phyloP scores from a whole-genome alignment of 1,140 invertebrate genomes.

The Philotrypesis tridentata region DNA sequence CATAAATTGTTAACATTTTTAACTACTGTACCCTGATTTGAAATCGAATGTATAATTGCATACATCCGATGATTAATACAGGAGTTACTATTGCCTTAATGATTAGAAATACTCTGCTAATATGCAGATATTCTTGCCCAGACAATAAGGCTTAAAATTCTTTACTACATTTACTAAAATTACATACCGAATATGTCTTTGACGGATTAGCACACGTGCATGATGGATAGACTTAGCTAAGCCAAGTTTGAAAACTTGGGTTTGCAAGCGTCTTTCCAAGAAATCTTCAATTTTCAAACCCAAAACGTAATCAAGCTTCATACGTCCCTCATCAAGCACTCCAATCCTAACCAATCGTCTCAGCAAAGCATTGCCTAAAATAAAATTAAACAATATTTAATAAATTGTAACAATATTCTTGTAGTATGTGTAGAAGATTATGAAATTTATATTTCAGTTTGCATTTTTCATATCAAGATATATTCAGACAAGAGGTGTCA shows the following conservation, averaged over 20 bases:
- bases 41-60: conserved; percentile 63
- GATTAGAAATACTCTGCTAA: conserved; percentile 74
- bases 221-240: conserved; percentile 99
- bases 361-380: conserved; percentile 95
- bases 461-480: conserved; percentile 67
- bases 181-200: conserved; percentile 97
- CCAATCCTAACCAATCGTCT: conserved; percentile 99
- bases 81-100: conserved; percentile 72
- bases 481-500: conserved; percentile 87
- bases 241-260: conserved; percentile 99
- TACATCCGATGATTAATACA: conserved; percentile 69
- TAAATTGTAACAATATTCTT: neutral
- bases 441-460: conserved; percentile 57
- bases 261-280: conserved; percentile 98
- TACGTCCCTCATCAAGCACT: conserved; percentile 95
- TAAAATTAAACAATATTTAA: conserved; percentile 49
- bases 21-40: conserved; percentile 65
- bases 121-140: conserved; percentile 77
- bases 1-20: neutral
- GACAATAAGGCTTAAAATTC: conserved; percentile 66
- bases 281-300: conserved; percentile 99
- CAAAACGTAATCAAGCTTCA: conserved; percentile 99
- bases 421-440: neutral
- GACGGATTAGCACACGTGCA: conserved; percentile 97
- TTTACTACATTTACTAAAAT: conserved; percentile 17